Evolutionary conservation across 2,797 vertebrate species (phyloP).

Genomic region (Erethizon dorsatum): DNA sequence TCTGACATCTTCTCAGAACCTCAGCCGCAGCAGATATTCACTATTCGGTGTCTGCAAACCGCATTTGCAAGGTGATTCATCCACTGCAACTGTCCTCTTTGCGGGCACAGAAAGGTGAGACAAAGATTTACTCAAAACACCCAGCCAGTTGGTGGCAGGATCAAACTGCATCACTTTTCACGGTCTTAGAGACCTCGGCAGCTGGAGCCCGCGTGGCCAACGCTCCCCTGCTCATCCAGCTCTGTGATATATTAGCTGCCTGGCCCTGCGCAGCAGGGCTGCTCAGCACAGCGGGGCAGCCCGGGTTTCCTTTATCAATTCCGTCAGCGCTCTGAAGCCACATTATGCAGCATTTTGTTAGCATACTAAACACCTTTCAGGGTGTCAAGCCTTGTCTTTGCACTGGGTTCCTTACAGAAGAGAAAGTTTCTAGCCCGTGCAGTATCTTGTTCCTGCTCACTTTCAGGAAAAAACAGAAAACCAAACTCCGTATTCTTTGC

Average conservation of each 20-base stretch:
- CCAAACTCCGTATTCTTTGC: background rate
- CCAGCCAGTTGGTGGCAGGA: background rate
- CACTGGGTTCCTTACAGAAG: background rate
- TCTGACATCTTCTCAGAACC: background rate
- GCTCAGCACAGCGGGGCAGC: constrained; percentile 22
- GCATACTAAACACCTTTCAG: constrained; percentile 51
- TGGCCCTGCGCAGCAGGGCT: background rate
- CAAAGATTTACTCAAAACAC: background rate
- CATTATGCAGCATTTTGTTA: constrained; percentile 17
- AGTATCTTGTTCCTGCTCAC: background rate
- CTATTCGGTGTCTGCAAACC: background rate
- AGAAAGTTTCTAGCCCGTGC: background rate
- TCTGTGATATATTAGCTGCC: background rate
- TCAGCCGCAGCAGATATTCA: background rate
- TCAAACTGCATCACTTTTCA: background rate
- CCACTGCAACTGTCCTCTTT: background rate
- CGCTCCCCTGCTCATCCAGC: background rate
- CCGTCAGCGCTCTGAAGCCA: background rate
- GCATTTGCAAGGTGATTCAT: background rate
- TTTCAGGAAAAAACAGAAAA: background rate
- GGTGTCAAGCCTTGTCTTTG: background rate
- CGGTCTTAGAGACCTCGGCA: background rate
- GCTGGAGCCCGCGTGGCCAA: too few relatives aligned
- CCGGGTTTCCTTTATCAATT: constrained; percentile 31
- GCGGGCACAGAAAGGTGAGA: background rate